Base-by-base conservation (phyloP, 2,113 vertebrate species). In the Sinocyclocheilus anshuiensis region DNA sequence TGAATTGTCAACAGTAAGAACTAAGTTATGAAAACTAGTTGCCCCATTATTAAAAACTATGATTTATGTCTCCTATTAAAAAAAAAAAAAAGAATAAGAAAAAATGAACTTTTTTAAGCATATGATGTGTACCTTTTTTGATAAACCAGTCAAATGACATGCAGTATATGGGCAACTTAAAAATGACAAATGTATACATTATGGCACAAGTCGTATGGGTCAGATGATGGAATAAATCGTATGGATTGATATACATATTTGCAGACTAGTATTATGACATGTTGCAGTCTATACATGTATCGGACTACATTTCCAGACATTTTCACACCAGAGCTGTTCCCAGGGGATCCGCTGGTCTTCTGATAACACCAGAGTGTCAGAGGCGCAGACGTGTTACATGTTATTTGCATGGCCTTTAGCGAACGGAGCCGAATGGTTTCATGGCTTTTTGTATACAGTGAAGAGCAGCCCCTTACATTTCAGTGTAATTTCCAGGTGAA, bases 371-470 rank as follows among this genome's bases (percentile, higher is more conserved):
- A 39, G 59, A 78, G 84, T 93, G 93, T 87, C 91, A 94, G 94
- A 91, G 91, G 90, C 92, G 89, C 88, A 84, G 29, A 92, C 78
- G 94, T 94, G 94, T 93, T 90, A 92, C 90, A 87, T 57, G 77
- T 90, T 92, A 94, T 95, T 95, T 94, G 91, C 92, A 94, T 93
- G 92, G 92, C 93, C 93, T 91, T 94, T 91, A 90, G 90, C 86
- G 83, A 78, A 85, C 87, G 57, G 81, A 88, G 85, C 86, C 91
- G 87, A 93, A 93, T 91, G 82, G 89, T 89, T 95, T 93, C 93
- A 92, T 93, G 87, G 88, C 92, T 91, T 90, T 92, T 90, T 90
- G 86, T 92, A 91, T 85, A 83, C 90, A 53, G 36, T 79, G 80
- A 67, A 65, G 45, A 74, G 81, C 74, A 65, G 10, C 57, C 67